These are phyloP conservation scores for Mythimna impura DNA, from an alignment of 2,888 invertebrate species.

Conservation along the genomic window DNA sequence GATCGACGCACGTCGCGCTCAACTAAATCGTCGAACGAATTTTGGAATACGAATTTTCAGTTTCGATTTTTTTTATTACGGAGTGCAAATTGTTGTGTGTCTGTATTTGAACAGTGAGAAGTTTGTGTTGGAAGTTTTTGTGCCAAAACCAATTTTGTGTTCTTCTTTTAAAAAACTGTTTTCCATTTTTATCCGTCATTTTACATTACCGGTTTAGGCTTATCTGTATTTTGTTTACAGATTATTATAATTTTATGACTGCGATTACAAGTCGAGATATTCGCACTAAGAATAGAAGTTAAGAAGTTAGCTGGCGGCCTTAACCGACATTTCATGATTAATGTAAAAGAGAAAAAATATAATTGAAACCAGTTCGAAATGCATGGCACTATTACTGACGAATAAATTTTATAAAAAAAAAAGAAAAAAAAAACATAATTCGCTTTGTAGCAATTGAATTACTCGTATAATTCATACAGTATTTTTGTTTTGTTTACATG, in stretches of 20 bases:
- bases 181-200: conserved; percentile 38
- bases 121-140: conserved; percentile 64
- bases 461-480: conserved; percentile 20
- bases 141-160: conserved; percentile 32
- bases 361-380: conserved; percentile 40
- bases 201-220: conserved; percentile 64
- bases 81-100: conserved; percentile 71
- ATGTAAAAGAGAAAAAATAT: conserved; percentile 44
- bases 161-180: conserved; percentile 29
- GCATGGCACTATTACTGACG: conserved; percentile 31
- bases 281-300: conserved; percentile 32
- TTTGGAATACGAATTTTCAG: conserved; percentile 72
- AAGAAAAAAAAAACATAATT: conserved; percentile 36
- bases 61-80: conserved; percentile 64
- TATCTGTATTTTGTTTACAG: conserved; percentile 67
- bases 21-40: conserved; percentile 72
- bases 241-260: conserved; percentile 44
- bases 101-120: conserved; percentile 64
- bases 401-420: conserved; percentile 27
- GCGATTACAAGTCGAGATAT: conserved; percentile 28
- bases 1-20: conserved; percentile 80
- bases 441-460: conserved; percentile 14
- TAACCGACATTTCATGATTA: conserved; percentile 65
- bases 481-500: conserved; percentile 64
- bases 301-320: conserved; percentile 58